A percentile compares a stretch with the other conserved stretches of the same genome.
Conservation (phyloP, 2,113 vertebrate genomes). For the Spheniscus mendiculus region DNA sequence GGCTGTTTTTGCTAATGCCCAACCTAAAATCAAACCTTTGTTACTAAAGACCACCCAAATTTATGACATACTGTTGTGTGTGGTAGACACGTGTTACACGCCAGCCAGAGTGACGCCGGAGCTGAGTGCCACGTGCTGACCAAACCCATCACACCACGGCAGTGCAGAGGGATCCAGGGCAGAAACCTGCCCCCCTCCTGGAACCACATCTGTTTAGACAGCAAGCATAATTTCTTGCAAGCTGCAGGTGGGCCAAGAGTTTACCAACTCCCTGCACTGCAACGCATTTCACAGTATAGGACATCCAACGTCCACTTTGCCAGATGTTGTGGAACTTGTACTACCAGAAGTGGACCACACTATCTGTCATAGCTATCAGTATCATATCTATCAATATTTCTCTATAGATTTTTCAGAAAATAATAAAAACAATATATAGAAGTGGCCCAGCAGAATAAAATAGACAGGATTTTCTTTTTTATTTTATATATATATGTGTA, state of each 20-base stretch:
- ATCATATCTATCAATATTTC: background rate
- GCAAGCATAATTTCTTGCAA: background rate
- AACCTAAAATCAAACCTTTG: background rate
- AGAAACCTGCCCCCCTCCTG: background rate
- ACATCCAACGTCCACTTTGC: background rate
- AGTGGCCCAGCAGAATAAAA: background rate
- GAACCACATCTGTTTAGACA: background rate
- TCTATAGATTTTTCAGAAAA: background rate
- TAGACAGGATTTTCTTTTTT: background rate
- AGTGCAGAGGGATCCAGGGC: background rate
- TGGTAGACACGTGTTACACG: accelerated
- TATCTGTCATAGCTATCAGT: background rate
- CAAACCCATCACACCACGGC: background rate
- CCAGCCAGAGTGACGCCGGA: accelerated
- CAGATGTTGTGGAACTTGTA: background rate
- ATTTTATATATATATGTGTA: background rate
- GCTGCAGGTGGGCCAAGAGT: too few species aligned
- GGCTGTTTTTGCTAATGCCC: background rate
- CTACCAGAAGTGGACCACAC: background rate
- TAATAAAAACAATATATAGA: background rate
- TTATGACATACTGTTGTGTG: too few species aligned
- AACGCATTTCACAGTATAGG: background rate
- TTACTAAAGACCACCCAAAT: background rate
- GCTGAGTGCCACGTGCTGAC: background rate
- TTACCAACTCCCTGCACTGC: background rate